These are phyloP conservation scores for Haliclona indistincta DNA, from an alignment of 37 sponge, comb jelly and placozoan species.

Conservation along the genomic window DNA sequence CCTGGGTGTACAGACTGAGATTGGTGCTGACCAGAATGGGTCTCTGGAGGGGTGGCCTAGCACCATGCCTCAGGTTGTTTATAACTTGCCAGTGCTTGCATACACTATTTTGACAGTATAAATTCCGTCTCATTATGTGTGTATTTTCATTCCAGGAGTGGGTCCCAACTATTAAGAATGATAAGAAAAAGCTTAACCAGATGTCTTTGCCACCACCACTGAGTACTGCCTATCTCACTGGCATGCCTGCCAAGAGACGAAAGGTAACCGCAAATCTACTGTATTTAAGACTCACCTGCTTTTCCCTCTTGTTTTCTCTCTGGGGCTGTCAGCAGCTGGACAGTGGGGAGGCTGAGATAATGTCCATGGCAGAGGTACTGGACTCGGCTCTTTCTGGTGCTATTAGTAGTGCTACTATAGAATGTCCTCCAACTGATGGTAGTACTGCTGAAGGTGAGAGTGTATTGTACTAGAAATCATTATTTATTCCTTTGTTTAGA, in stretches of 20 bases:
- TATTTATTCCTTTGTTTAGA: not conserved
- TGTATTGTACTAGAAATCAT: not conserved
- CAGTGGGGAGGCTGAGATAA: slow-evolving; percentile 8
- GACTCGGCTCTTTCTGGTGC: not conserved
- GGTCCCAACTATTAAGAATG: slow-evolving; percentile 39
- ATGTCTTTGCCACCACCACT: slow-evolving; percentile 25
- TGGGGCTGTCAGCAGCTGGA: slow-evolving; percentile 15
- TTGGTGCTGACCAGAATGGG: not conserved
- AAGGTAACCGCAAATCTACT: slow-evolving; percentile 29
- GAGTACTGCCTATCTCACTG: slow-evolving; percentile 59
- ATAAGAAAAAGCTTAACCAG: slow-evolving; percentile 12
- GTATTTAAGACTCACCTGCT: not conserved
- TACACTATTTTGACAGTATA: not conserved
- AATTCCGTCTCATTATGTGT: not conserved
- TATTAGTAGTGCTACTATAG: not conserved
- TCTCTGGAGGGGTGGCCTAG: slow-evolving; percentile 14
- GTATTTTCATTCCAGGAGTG: slow-evolving; percentile 29
- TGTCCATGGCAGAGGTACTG: slow-evolving; percentile 3
- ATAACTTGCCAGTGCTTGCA: not conserved
- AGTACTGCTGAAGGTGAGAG: not conserved
- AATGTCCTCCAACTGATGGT: not conserved
- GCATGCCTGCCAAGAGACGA: slow-evolving; percentile 66
- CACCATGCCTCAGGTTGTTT: slow-evolving; percentile 26
- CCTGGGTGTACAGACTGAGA: not conserved
- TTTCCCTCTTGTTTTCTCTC: not conserved